Evolutionary conservation across 2,888 invertebrate species (phyloP).

Genomic region (Mycalesis mineus): DNA sequence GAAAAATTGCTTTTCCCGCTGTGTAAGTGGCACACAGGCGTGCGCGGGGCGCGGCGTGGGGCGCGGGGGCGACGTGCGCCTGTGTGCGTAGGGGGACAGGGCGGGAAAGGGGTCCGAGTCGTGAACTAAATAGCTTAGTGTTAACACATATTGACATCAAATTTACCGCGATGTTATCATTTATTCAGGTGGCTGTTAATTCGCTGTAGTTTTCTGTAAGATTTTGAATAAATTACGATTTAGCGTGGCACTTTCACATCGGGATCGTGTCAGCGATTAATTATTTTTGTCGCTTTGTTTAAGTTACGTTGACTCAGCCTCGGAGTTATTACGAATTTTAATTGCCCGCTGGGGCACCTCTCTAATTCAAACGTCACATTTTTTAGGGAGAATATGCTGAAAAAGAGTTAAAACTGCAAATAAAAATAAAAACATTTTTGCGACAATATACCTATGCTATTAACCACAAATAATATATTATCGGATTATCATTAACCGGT

Average conservation of each 20-base stretch:
- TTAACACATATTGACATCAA: conserved; percentile 79
- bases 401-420: not conserved
- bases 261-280: conserved; percentile 58
- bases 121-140: conserved; percentile 79
- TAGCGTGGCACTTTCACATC: conserved; percentile 40
- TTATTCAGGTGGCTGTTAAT: conserved; percentile 73
- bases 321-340: conserved; percentile 67
- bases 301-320: conserved; percentile 65
- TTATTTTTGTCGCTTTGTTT: conserved; percentile 68
- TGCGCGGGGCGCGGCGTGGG: conserved; percentile 39
- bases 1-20: conserved; percentile 68
- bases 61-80: conserved; percentile 31
- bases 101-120: conserved; percentile 63
- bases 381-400: conserved; percentile 25
- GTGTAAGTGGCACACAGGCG: conserved; percentile 50
- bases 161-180: conserved; percentile 77
- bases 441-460: not conserved
- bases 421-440: not conserved
- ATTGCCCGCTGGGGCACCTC: conserved; percentile 53
- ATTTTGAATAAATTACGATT: conserved; percentile 44
- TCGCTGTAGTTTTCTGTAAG: conserved; percentile 63
- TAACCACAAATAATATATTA: too few species aligned
- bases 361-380: conserved; percentile 43
- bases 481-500: too few species aligned
- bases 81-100: conserved; percentile 51